Base-by-base conservation (phyloP, 2,888 invertebrate genomes). In the Idaea dimidiata region DNA sequence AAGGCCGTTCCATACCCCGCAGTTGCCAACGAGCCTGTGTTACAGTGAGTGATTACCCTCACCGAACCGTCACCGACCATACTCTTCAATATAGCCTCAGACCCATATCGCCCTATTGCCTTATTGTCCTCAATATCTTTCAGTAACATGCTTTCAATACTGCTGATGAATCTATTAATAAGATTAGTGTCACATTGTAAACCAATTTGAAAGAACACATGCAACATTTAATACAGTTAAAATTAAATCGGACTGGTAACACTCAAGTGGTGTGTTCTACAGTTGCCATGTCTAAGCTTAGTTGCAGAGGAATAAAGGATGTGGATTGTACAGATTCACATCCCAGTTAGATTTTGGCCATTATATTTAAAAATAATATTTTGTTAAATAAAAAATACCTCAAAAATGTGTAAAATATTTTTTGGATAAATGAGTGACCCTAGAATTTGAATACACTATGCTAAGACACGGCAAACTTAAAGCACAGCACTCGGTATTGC, bases 21-120 rank as follows among this genome's bases (percentile, higher is more conserved):
- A 5, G 99, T 99, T 0, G 99, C 99, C 75, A 99, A 93, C 3
- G 99, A 98, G 0, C 99, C 99, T 0, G 99, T 99, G 87, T 99
- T 99, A 87, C 99, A 99, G 84, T 99, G 99, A 2, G 99, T 99
- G 61, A 99, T 90, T 62, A 99, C 93, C 67, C 95, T 93, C 2
- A 97, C 95, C 59, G 92, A 84, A 58, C 93, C 92, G 70, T 95
- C 94, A n/a, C 93, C 94, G 17, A 93, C 84, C 67, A 88, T 83
- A 62, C 85, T 88, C 58, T 91, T 92, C 61, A 97, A 81, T 77
- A 99, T 97, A 67, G 96, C 95, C 66, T 95, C 93, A 62, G 97
- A 97, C 57, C 99, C 99, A 89, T 94, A 94, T 72, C 94, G 93
- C 62, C 98, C 98, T 79, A 99, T 97, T 1, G 95, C 95, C 84